A percentile compares a stretch with the other conserved stretches of the same genome.
phyloP scores from a whole-genome alignment of 1,140 invertebrate species.

The Drosophila burlai region DNA sequence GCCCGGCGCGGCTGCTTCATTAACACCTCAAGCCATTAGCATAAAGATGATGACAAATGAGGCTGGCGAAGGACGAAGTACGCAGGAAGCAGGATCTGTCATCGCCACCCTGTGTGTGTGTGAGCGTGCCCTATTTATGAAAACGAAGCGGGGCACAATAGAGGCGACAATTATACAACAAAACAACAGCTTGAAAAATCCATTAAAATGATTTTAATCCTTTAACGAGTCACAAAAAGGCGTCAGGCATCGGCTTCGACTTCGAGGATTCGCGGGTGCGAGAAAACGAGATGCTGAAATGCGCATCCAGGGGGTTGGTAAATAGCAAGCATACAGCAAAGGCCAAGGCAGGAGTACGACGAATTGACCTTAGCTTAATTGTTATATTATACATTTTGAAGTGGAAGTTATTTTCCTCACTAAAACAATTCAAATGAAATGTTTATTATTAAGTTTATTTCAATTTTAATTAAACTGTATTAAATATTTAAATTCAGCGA shows the following conservation, averaged over 20 bases:
- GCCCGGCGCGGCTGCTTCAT: conserved; percentile 33
- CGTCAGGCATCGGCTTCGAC: conserved; percentile 20
- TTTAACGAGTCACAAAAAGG: conserved; percentile 80
- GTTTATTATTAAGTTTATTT: not conserved
- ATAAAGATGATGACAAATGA: conserved; percentile 78
- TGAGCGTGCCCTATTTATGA: conserved; percentile 71
- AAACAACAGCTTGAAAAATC: conserved; percentile 84
- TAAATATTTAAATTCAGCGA: too few species aligned
- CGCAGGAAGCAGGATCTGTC: not conserved
- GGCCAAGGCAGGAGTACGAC: not conserved
- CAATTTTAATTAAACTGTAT: too few species aligned
- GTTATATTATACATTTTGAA: not conserved
- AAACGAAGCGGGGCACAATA: conserved; percentile 48
- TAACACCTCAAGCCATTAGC: conserved; percentile 69
- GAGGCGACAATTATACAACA: conserved; percentile 79
- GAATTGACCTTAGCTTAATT: too few species aligned
- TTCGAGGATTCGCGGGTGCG: conserved; percentile 18
- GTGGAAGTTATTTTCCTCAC: not conserved
- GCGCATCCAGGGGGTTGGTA: conserved; percentile 45
- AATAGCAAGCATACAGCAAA: not conserved
- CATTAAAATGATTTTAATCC: conserved; percentile 84
- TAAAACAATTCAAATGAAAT: not conserved
- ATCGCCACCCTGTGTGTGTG: not conserved
- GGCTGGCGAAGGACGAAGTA: conserved; percentile 25
- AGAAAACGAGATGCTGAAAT: conserved; percentile 23